Base-by-base conservation (phyloP, 2,797 vertebrate species). In the Rousettus madagascariensis region DNA sequence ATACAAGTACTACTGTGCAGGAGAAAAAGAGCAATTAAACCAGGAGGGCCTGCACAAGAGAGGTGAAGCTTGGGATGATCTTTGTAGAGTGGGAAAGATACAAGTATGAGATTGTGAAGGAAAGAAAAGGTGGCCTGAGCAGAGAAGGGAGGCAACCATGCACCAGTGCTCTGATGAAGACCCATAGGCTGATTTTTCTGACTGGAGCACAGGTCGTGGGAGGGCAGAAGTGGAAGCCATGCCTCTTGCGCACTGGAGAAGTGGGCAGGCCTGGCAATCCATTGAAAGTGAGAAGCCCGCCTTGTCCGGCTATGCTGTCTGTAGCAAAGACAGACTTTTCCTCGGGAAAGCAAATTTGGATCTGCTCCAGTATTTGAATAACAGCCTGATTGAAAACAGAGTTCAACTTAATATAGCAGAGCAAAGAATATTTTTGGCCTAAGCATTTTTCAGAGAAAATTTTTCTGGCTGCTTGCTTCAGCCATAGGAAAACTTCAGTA, bases 341-440 rank as follows among this genome's bases (percentile, higher is more conserved):
- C 51, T 4, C 66, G 33, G 86, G 66, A 94, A 92, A 95, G 82
- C 53, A 55, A 36, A 49, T 74, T 53, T 91, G 83, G 36, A 83
- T 53, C 72, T 12, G 7, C 9, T 77, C 66, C 63, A 66, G 41
- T 53, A 63, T 91, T 83, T 75, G 36, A 85, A 55, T 59, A 85
- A 41, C 61, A 93, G 46, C 41, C 43, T 80, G 59, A 75, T 51
- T 36, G 53, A 85, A 87, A 78, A 63, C 77, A 71, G 53, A 85
- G 17, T 77, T 88, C 13, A 61, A 55, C 36, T 83, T 12, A 19
- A 46, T 51, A 63, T 9, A 80, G 38, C 15, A 33, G 9, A 85
- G 30, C 75, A 87, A 90, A 87, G 77, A 87, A 11, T 91, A 74
- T 74, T 94, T 95, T 87, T 51, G 89, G 38, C 68, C 51, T 20